A percentile compares a stretch with the other conserved stretches of the same genome.
Conservation (phyloP, 1,140 invertebrate species). For the honey bee (Apis mellifera) region DNA sequence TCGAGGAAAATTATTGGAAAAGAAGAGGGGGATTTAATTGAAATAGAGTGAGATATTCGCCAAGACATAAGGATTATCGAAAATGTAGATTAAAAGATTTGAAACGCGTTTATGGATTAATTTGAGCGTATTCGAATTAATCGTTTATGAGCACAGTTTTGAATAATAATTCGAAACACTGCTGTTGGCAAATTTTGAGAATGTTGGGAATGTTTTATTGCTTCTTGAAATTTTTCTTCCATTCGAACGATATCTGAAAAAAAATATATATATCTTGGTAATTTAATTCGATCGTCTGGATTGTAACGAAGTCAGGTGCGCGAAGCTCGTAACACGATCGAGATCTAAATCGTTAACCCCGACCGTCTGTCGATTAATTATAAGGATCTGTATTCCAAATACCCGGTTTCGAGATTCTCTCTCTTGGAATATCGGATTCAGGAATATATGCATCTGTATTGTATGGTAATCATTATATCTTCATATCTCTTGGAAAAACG, state of each 20-base stretch:
- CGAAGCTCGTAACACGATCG: neutral
- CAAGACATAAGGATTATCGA: neutral
- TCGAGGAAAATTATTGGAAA: neutral
- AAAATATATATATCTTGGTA: too few relatives aligned
- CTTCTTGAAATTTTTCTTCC: too few relatives aligned
- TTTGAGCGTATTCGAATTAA: neutral
- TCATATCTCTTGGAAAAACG: too few relatives aligned
- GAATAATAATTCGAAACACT: too few relatives aligned
- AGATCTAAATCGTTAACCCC: neutral
- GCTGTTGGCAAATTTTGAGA: neutral
- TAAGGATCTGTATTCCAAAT: neutral
- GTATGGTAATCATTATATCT: too few relatives aligned
- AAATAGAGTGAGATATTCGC: too few relatives aligned
- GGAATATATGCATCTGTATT: neutral
- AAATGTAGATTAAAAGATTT: neutral
- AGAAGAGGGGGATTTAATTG: neutral
- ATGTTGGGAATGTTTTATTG: too few relatives aligned
- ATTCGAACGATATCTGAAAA: too few relatives aligned
- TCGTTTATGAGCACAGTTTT: too few relatives aligned
- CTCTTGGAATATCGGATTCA: slow-evolving; percentile 10
- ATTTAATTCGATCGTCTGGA: too few relatives aligned
- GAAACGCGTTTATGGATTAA: neutral
- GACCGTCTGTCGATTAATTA: slow-evolving; percentile 21
- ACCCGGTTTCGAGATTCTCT: neutral
- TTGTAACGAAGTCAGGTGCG: too few relatives aligned